phyloP scores from a whole-genome alignment of 1,140 invertebrate species.

The Steinernema khuongi region DNA sequence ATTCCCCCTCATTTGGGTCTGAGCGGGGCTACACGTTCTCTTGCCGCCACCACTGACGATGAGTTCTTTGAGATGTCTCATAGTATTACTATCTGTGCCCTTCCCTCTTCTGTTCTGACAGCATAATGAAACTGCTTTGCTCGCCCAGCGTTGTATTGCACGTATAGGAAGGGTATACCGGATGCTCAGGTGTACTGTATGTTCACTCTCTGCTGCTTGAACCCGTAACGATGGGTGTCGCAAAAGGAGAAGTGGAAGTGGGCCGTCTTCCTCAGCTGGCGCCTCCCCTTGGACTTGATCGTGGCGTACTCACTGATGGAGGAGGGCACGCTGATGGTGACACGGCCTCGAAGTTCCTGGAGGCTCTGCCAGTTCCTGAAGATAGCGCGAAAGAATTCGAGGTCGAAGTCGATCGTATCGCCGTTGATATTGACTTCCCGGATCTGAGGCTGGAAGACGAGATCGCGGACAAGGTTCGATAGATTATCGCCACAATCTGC shows the following conservation, averaged over 20 bases:
- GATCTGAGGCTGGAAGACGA: background rate
- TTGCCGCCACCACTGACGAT: background rate
- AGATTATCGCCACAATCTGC: background rate
- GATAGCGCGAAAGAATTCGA: background rate
- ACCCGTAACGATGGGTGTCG: background rate
- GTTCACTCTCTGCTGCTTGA: background rate
- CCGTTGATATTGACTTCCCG: background rate
- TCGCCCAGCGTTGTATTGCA: background rate
- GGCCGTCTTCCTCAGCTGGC: background rate
- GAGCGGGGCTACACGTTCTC: background rate
- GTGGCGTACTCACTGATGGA: background rate
- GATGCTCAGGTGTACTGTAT: background rate
- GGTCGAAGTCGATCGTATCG: background rate
- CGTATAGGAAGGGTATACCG: background rate
- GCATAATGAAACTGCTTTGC: constrained; percentile 7
- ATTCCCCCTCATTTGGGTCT: background rate
- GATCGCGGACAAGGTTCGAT: background rate
- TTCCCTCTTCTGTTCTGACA: background rate
- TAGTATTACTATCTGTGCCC: background rate
- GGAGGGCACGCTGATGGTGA: background rate
- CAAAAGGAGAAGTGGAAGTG: background rate
- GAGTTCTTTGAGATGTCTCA: no score
- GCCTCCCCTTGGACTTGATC: background rate
- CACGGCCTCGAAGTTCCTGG: background rate
- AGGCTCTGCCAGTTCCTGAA: background rate